A percentile compares a stretch with the other conserved stretches of the same genome.
phyloP scores from a whole-genome alignment of 2,113 vertebrate genomes.

The Herpetotheres cachinnans region DNA sequence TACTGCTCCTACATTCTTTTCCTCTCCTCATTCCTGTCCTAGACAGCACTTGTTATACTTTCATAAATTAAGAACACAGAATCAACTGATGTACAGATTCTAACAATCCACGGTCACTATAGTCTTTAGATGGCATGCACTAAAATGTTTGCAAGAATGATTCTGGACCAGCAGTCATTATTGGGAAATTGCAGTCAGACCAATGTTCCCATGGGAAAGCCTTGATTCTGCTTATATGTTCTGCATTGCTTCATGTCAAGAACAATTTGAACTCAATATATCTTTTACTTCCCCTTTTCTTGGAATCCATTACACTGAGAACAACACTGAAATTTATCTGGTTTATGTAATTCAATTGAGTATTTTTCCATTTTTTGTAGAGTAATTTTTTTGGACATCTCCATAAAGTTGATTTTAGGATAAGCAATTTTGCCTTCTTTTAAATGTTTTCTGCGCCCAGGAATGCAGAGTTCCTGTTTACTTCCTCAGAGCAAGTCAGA shows the following conservation, averaged over 20 bases:
- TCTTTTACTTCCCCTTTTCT: not conserved
- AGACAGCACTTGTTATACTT: not conserved
- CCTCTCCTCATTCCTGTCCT: not conserved
- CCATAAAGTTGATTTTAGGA: not conserved
- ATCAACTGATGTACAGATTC: not conserved
- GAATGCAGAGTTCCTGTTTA: not conserved
- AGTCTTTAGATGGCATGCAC: not conserved
- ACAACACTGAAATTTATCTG: not conserved
- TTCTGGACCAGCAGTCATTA: not conserved
- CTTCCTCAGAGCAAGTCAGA: not conserved
- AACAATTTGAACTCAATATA: not conserved
- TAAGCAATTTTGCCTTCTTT: not conserved
- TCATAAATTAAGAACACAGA: not conserved
- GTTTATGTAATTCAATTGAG: not conserved
- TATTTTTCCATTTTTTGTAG: not conserved
- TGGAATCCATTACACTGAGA: not conserved
- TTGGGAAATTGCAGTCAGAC: not conserved
- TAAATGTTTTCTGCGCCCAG: not conserved
- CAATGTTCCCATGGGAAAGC: not conserved
- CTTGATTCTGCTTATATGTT: not conserved
- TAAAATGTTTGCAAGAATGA: not conserved
- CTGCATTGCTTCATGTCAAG: not conserved
- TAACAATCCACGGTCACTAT: accelerated
- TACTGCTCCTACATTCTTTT: not conserved
- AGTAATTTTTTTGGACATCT: not conserved